Evolutionary conservation across 2,797 vertebrate species (phyloP), one percentile per base, ranked within the genome.

Genomic region (Antennarius maculatus): DNA sequence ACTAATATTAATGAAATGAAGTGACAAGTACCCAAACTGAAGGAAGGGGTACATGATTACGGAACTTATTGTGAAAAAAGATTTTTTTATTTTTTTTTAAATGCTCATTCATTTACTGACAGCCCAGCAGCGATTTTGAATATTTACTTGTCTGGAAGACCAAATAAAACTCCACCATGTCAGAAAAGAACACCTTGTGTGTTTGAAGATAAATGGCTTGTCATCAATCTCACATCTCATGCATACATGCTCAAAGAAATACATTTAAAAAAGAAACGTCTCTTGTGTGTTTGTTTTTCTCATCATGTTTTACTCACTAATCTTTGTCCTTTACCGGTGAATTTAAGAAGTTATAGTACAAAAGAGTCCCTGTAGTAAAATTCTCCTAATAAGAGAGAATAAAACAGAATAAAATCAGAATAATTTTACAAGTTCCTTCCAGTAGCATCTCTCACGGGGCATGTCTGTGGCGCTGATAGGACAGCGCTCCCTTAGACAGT

Each of bases 401-500:
- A 1, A 29, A 45, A 42, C 5, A 16, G 9, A 57, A 50, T 16
- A 51, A 69, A 63, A 8, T 54, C 7, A 58, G 29, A 4, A 5
- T 10, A 7, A 50, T 46, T 53, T 37, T 12, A 65, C 34, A 63
- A 14, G 9, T 29, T 49, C 41, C 29, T 12, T 6, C 14, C 17
- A 14, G 13, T 9, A n/a, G 23, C 28, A 56, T 64, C 46, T 62
- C 62, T 67, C 59, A 54, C 4, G 4, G 14, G 34, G 17, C 51
- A 18, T 28, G 55, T 73, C 60, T 15, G 27, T 28, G 1, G n/a
- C 45, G 34, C 9, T 70, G 71, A 61, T 59, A 39, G 28, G 48
- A 64, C 59, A 3, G 7, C 13, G 27, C 17, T 78, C 79, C 60
- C 46, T 75, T 48, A 75, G 76, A 79, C 78, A 72, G 78, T 67